Evolutionary conservation across 2,888 invertebrate species (phyloP), one percentile per base, ranked within the genome.

Genomic region (Lypha dubia): DNA sequence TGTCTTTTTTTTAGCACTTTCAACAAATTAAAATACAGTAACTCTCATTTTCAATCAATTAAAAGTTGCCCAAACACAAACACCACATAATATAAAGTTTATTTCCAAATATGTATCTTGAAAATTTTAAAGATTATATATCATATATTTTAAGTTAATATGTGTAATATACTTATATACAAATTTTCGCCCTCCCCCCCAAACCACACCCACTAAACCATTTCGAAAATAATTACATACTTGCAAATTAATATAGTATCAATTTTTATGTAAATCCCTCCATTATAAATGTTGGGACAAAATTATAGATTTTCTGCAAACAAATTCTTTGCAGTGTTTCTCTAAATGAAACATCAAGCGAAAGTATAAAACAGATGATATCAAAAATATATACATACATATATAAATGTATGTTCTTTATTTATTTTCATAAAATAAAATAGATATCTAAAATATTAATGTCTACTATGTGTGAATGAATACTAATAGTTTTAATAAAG

Each of bases 391-490:
- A n/a, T n/a, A n/a, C n/a, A n/a, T n/a, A n/a, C 32, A 46, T 32
- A 32, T 17, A 44, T 58, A 67, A 62, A 11, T 76, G 38, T 56
- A 63, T 73, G 74, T 80, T 74, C 74, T 62, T 62, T 44, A 74
- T 68, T 74, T 74, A 60, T 74, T 80, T 68, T 62, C 74, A 74
- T 80, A 67, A 74, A 71, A 62, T 65, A 73, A 79, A 80, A 80
- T 68, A 74, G 67, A 75, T 80, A 74, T 80, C 74, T 68, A 44
- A 51, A 74, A 32, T 51, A 58, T 65, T 65, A 73, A 80, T 74
- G 74, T 74, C 67, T 80, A 74, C 41, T 80, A 79, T 79, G 73
- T 74, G 65, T 73, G 74, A 80, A 58, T 73, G 74, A 80, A 74
- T 80, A 80, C 44, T 53, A 74, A 74, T 53, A 62, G 58, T 49